phyloP scores from a whole-genome alignment of 2,797 vertebrate genomes.

The Lophotriccus pileatus region DNA sequence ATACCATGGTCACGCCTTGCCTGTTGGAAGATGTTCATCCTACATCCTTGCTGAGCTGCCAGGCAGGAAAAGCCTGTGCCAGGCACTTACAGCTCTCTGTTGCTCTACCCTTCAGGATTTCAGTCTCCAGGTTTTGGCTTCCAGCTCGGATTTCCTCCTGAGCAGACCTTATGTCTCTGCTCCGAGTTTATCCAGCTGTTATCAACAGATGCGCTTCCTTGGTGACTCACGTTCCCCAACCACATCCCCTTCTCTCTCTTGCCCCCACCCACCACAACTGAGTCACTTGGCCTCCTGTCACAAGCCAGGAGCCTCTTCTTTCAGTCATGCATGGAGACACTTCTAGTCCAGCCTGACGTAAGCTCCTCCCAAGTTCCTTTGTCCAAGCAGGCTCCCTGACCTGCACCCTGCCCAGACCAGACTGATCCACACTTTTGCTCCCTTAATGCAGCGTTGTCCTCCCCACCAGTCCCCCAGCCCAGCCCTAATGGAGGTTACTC shows the following conservation, averaged over 20 bases:
- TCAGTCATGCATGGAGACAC: not conserved
- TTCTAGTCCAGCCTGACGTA: not conserved
- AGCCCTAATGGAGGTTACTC: not conserved
- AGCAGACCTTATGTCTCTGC: constrained; percentile 8
- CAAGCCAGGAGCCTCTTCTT: not conserved
- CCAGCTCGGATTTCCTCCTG: not conserved
- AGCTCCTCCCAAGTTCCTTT: not conserved
- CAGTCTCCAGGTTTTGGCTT: not conserved
- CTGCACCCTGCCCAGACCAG: not conserved
- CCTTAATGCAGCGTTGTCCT: not conserved
- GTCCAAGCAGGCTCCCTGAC: not conserved
- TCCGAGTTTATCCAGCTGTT: not conserved
- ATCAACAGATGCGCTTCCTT: not conserved
- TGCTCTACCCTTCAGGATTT: not conserved
- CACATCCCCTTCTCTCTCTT: not conserved
- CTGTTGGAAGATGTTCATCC: not conserved
- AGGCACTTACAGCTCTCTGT: not conserved
- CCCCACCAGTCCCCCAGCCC: not conserved
- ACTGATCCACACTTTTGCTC: not conserved
- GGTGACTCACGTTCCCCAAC: not conserved
- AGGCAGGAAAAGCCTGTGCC: not conserved
- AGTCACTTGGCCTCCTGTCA: constrained; percentile 31
- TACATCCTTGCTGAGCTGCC: not conserved
- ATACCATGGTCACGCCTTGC: not conserved
- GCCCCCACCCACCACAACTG: constrained; percentile 4